phyloP scores from a whole-genome alignment of 1,140 invertebrate genomes.

The Wiebesia pumilae region DNA sequence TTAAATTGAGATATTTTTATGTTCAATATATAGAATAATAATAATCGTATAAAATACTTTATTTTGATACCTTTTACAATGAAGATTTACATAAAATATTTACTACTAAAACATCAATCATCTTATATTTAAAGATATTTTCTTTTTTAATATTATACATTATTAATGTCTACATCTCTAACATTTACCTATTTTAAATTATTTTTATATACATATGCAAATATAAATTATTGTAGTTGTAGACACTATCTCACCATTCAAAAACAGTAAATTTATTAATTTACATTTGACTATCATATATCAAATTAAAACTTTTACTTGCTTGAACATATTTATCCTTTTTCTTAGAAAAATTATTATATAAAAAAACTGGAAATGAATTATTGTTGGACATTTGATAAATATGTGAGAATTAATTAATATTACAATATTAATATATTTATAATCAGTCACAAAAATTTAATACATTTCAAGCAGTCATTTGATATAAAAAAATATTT shows the following conservation, averaged over 20 bases:
- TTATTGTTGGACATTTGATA: not conserved
- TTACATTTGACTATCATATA: conserved; percentile 17
- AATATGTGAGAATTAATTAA: conserved; percentile 14
- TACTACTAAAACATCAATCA: conserved; percentile 8
- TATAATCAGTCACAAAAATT: conserved; percentile 8
- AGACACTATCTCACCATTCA: conserved; percentile 41
- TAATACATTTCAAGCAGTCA: conserved; percentile 14
- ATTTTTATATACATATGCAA: conserved; percentile 45
- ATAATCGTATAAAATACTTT: conserved; percentile 16
- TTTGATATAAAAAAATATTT: conserved; percentile 34
- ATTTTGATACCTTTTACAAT: conserved; percentile 7
- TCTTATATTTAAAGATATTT: conserved; percentile 6
- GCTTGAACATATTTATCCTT: not conserved
- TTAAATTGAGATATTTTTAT: not conserved
- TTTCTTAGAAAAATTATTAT: not conserved
- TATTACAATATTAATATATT: conserved; percentile 5
- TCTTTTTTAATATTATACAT: conserved; percentile 32
- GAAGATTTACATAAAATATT: conserved; percentile 1
- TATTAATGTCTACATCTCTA: conserved; percentile 19
- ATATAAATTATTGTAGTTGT: conserved; percentile 47
- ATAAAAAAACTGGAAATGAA: not conserved
- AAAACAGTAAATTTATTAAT: conserved; percentile 43
- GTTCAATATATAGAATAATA: not conserved
- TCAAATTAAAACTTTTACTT: conserved; percentile 3
- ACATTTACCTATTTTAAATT: conserved; percentile 41